Base-by-base conservation (phyloP, 1,140 invertebrate genomes). In the Euwallacea similis region DNA sequence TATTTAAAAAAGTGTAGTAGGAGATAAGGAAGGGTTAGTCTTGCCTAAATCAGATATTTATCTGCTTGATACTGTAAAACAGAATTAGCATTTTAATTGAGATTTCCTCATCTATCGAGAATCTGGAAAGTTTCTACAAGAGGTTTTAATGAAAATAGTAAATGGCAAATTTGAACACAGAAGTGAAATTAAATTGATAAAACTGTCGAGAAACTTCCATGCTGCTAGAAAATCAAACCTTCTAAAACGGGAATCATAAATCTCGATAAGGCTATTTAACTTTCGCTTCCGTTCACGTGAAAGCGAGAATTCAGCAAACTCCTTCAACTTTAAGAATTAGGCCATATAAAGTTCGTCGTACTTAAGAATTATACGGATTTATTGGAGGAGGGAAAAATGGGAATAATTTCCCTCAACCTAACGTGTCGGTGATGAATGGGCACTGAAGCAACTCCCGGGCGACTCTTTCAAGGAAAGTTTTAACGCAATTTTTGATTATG, bases 291-390 rank as follows among this genome's bases (percentile, higher is more conserved):
- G 13, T 50, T 50, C 46, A 50, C 46, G 13, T 13, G 46, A 50
- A 50, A 50, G 46, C 46, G 46, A 50, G 9, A 11, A 50, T 50
- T 50, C 46, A 50, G 46, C 46, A 50, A 50, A 50, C 46, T 50
- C 13, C 46, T 50, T 50, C 46, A 50, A 50, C 46, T 50, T 50
- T 50, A 50, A 50, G 46, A 50, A 50, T 50, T 50, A 50, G 46
- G 46, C 46, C 46, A 13, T 50, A 13, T 13, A 50, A 50, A 50
- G 46, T 50, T 50, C 46, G 21, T 33, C 21, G 9, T 50, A 50
- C 46, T 50, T 50, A 56, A 56, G 54, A 56, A 21, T 56, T 56
- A 56, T 56, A 13, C 54, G 54, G n/a, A 56, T 56, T 56, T 56
- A 21, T 56, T 56, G 16, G n/a, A 9, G 11, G 16, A 56, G 54